Base-by-base conservation (phyloP, 1,140 invertebrate species). In the Megalonaias nervosa region DNA sequence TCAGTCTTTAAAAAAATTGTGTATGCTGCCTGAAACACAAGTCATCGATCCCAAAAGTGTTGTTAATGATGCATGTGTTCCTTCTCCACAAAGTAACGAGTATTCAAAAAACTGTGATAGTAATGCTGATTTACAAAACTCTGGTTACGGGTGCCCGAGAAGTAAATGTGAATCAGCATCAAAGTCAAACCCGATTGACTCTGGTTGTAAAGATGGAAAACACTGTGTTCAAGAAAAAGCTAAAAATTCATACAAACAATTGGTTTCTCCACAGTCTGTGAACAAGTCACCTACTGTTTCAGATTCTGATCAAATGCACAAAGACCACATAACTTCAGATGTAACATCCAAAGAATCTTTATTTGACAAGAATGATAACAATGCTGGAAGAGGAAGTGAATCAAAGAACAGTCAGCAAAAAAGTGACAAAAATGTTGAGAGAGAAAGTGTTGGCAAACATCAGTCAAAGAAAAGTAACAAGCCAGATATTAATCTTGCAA, bases 11-110 rank as follows among this genome's bases (percentile, higher is more conserved):
- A 85, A 90, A 78, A 89, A 88, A 80, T 79, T 90, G 5, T 88
- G 89, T 57, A 87, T 88, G 85, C 78, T 89, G 38, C 88, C 89
- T 23, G 88, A 89, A 71, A 84, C 79, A 17, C 87, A 87, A 71
- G 89, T 90, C n/a, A 77, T 89, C 66, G 88, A 88, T 77, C 87
- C 87, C 1, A 89, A 89, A 79, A 89, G 86, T 86, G 87, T 89
- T 70, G 87, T 89, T 6, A 88, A 84, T 78, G 87, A 89, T 83
- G 83, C 86, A 56, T 87, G 83, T 73, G 74, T 84, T 62, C 67
- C 81, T 23, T 84, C 81, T 21, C 77, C 83, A 65, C 81, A 85
- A 71, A 71, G 68, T 60, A 73, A 79, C 73, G 81, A 86, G 69
- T 74, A 82, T 81, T 81, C 82, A 87, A 88, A 88, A 88, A 88